phyloP scores from a whole-genome alignment of 2,888 invertebrate genomes.

The Xylota segnis region DNA sequence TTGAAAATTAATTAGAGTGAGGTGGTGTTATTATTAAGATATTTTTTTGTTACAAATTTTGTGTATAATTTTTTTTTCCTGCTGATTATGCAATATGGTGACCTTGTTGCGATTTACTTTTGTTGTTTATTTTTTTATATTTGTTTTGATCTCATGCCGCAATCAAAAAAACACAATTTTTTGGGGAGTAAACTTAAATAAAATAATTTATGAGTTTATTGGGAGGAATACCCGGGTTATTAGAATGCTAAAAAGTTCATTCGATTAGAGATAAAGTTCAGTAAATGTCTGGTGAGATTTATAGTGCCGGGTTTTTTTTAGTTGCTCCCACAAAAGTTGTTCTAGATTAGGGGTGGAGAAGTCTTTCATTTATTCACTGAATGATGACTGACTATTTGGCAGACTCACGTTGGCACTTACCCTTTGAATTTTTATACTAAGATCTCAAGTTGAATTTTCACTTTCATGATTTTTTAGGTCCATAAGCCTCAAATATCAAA shows the following conservation, averaged over 20 bases:
- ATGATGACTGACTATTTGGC: too few species aligned
- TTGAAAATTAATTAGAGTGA: slow-evolving; percentile 29
- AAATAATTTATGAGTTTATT: slow-evolving; percentile 17
- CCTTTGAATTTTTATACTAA: too few species aligned
- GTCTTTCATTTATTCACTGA: background rate
- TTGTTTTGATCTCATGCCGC: slow-evolving; percentile 3
- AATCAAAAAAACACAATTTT: slow-evolving; percentile 14
- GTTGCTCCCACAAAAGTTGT: background rate
- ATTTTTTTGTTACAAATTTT: too few species aligned
- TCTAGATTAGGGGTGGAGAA: background rate
- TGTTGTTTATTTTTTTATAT: slow-evolving; percentile 11
- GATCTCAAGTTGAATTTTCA: too few species aligned
- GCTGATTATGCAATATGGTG: slow-evolving; percentile 44
- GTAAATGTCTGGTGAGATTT: slow-evolving; percentile 17
- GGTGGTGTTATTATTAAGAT: background rate
- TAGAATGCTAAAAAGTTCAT: slow-evolving; percentile 2
- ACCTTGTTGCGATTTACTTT: slow-evolving; percentile 14
- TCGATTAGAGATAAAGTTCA: slow-evolving; percentile 34
- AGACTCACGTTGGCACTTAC: too few species aligned
- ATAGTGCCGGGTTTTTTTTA: background rate
- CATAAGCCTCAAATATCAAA: too few species aligned
- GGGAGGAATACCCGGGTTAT: slow-evolving; percentile 8
- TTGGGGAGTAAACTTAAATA: background rate
- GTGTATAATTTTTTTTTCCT: background rate
- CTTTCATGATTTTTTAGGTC: too few species aligned